Evolutionary conservation across 1,140 invertebrate genomes (phyloP).

Genomic region (Drosophila eugracilis): DNA sequence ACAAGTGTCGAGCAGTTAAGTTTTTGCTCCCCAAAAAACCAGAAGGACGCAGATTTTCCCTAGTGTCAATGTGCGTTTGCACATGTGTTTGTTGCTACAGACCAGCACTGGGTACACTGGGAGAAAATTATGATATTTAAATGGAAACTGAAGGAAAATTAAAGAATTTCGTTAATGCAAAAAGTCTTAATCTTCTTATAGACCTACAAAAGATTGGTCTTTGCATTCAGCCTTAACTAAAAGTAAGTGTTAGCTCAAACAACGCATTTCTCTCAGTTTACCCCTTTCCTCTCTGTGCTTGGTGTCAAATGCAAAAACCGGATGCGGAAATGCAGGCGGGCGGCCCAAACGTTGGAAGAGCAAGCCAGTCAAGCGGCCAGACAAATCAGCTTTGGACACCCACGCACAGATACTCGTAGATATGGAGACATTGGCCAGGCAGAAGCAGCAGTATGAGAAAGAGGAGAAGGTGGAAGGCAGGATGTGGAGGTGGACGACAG

Average conservation of each 20-base stretch:
- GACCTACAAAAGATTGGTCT: too few relatives aligned
- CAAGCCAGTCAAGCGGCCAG: slow-evolving; percentile 75
- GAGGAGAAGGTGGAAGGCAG: background rate
- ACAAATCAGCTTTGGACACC: slow-evolving; percentile 75
- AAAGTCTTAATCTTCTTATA: too few relatives aligned
- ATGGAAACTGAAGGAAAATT: too few relatives aligned
- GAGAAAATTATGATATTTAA: background rate
- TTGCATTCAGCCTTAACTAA: too few relatives aligned
- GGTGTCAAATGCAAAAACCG: slow-evolving; percentile 81
- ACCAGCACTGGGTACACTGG: background rate
- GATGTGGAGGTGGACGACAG: slow-evolving; percentile 25
- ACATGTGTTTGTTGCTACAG: slow-evolving; percentile 26
- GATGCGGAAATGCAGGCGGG: slow-evolving; percentile 78
- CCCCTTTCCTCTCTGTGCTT: slow-evolving; percentile 40
- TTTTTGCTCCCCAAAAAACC: slow-evolving; percentile 57
- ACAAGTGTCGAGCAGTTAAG: slow-evolving; percentile 80
- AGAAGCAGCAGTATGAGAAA: too few relatives aligned
- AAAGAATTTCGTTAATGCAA: too few relatives aligned
- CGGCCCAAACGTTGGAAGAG: slow-evolving; percentile 51
- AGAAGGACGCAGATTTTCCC: slow-evolving; percentile 36
- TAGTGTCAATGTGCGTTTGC: slow-evolving; percentile 19
- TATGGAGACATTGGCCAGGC: background rate
- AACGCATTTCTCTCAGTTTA: background rate
- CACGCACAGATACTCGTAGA: slow-evolving; percentile 26
- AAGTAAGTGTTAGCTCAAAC: too few relatives aligned